Conservation (phyloP, 2,797 vertebrate genomes). For the Semotilus atromaculatus region DNA sequence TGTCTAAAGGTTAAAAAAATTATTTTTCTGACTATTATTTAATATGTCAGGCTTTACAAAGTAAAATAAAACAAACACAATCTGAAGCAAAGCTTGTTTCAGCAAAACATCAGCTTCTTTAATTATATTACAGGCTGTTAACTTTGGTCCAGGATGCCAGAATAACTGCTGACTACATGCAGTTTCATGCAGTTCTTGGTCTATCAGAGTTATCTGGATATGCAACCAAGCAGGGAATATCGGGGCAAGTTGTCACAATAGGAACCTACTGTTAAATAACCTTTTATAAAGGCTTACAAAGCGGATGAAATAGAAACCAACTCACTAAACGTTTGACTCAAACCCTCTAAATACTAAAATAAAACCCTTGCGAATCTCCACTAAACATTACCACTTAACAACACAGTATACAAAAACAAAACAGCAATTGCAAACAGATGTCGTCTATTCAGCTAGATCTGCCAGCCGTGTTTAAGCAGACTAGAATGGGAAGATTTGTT, state of each 20-base stretch:
- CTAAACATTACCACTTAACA: neutral
- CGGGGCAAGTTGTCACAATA: slow-evolving; percentile 16
- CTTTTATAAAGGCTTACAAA: neutral
- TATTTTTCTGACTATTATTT: no score
- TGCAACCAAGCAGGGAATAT: neutral
- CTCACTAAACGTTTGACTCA: neutral
- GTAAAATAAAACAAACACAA: neutral
- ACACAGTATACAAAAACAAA: neutral
- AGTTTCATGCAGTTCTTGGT: no score
- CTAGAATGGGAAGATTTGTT: slow-evolving; percentile 53
- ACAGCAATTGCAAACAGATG: neutral
- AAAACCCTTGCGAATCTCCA: neutral
- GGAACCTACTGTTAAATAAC: no score
- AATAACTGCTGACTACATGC: neutral
- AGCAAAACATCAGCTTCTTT: neutral
- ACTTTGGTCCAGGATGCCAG: neutral
- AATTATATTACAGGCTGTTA: neutral
- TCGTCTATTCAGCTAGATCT: neutral
- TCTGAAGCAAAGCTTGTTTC: neutral
- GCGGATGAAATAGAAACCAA: neutral
- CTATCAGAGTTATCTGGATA: neutral
- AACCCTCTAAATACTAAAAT: neutral
- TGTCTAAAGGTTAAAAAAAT: no score
- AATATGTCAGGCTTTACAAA: neutral
- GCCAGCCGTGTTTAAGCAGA: neutral